A percentile compares a stretch with the other conserved stretches of the same genome.
Evolutionary conservation across 2,888 invertebrate species (phyloP).

Genomic region (Netelia fuscicornis): DNA sequence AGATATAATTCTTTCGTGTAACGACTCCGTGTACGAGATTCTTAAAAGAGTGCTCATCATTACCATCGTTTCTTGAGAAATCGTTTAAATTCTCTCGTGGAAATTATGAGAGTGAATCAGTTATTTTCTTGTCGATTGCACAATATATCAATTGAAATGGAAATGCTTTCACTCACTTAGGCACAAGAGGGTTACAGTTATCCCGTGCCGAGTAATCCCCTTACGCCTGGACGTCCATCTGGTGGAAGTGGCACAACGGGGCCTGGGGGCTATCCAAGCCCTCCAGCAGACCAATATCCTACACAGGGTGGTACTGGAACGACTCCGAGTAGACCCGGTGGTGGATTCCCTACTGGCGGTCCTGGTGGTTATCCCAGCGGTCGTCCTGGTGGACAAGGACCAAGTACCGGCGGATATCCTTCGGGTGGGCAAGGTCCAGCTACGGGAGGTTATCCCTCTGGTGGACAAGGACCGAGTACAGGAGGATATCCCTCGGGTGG

Average conservation of each 20-base stretch:
- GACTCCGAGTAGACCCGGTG: slow-evolving; percentile 71
- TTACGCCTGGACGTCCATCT: slow-evolving; percentile 82
- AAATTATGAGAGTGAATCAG: slow-evolving; percentile 19
- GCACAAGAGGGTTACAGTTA: slow-evolving; percentile 92
- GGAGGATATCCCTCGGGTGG: slow-evolving; percentile 69
- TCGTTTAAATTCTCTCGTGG: slow-evolving; percentile 43
- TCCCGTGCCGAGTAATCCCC: slow-evolving; percentile 89
- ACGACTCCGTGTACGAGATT: slow-evolving; percentile 31
- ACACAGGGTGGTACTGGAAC: slow-evolving; percentile 72
- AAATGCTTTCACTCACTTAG: slow-evolving; percentile 80
- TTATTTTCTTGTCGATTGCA: slow-evolving; percentile 37
- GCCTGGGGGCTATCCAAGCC: slow-evolving; percentile 74
- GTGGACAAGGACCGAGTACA: slow-evolving; percentile 65
- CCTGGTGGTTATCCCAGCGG: slow-evolving; percentile 76
- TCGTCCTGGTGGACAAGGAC: slow-evolving; percentile 76
- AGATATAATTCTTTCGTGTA: slow-evolving; percentile 55
- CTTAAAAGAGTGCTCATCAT: slow-evolving; percentile 47
- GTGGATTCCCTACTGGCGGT: slow-evolving; percentile 74
- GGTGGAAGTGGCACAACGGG: slow-evolving; percentile 72
- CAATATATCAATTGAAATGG: slow-evolving; percentile 54
- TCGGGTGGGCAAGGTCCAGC: slow-evolving; percentile 72
- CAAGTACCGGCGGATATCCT: slow-evolving; percentile 74
- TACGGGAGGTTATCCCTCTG: slow-evolving; percentile 69
- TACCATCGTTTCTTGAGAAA: slow-evolving; percentile 34
- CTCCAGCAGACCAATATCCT: slow-evolving; percentile 71